Base-by-base conservation (phyloP, 2,797 vertebrate species). In the Halcyon smyrnensis region DNA sequence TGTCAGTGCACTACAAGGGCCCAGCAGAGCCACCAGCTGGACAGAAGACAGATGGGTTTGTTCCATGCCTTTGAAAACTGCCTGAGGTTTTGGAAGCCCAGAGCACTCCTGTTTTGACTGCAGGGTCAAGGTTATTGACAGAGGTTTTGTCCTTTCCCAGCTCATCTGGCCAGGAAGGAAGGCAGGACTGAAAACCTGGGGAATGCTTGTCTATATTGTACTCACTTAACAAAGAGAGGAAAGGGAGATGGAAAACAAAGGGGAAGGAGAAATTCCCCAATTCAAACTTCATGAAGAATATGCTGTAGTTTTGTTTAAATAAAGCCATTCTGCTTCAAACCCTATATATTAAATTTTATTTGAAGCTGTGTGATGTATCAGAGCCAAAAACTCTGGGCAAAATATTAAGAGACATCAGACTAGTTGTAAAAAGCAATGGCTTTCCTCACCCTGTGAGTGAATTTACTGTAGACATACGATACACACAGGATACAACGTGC, bases 91-190 rank as follows among this genome's bases (percentile, higher is more conserved):
- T 15, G 8, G 27, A 77, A 81, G 43, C 28, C 12, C 43, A 15
- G 34, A 82, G 59, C n/a, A 76, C 5, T 9, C 30, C 69, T 0
- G 2, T 36, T 69, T 63, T 21, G 23, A 23, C 10, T n/a, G 32
- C 59, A 45, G 43, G 50, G 34, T 21, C 53, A 39, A 10, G 15
- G 69, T 16, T 67, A 13, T 12, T 43, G 43, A 9, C 48, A 92
- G 56, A 91, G 46, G 46, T 39, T 76, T 87, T 69, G 36, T 23
- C 81, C 32, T 71, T 85, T 92, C 30, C 25, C 48, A 76, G 56
- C 15, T 70, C 84, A 60, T 70, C 36, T 73, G 81, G 59, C 50
- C 84, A 92, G 95, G 92, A 96, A 97, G 95, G 90, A 97, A 96
- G 64, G 51, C 4, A 9, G 70, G 67, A 77, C 82, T 71, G 30